A percentile compares a stretch with the other conserved stretches of the same genome.
Conservation (phyloP, 2,797 vertebrate species). For the Coluber constrictor region DNA sequence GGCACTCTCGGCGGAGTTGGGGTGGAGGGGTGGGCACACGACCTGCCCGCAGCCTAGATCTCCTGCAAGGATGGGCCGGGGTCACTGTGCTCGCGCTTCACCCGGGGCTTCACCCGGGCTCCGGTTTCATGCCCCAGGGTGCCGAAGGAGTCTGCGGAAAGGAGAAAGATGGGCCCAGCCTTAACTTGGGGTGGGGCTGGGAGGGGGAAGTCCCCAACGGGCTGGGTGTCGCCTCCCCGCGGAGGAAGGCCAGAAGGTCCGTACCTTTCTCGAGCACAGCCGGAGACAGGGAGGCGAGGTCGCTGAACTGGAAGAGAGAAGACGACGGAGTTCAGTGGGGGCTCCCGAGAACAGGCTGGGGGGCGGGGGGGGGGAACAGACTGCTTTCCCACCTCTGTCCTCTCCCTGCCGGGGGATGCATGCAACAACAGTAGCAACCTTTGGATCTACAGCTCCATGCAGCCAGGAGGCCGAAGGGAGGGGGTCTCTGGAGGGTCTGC, state of each 20-base stretch:
- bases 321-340: background rate
- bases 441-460: accelerated
- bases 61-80: conserved; percentile 88
- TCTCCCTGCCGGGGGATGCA: background rate
- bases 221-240: background rate
- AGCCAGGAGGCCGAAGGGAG: background rate
- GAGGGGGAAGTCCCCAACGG: background rate
- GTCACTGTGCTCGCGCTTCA: conserved; percentile 90
- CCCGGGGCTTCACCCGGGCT: conserved; percentile 80
- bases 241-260: background rate
- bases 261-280: conserved; percentile 90
- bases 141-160: conserved; percentile 80
- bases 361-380: too few species aligned
- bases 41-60: conserved; percentile 67
- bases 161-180: background rate
- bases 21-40: background rate
- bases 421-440: background rate
- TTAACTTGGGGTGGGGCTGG: background rate
- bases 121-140: conserved; percentile 76
- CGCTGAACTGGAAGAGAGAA: conserved; percentile 84
- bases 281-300: conserved; percentile 88
- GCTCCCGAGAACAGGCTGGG: background rate
- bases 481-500: background rate
- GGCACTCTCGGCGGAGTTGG: background rate
- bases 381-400: background rate